Evolutionary conservation across 2,113 vertebrate genomes (phyloP), one percentile per base, ranked within the genome.

Genomic region (Ptilorrhoa leucosticta): DNA sequence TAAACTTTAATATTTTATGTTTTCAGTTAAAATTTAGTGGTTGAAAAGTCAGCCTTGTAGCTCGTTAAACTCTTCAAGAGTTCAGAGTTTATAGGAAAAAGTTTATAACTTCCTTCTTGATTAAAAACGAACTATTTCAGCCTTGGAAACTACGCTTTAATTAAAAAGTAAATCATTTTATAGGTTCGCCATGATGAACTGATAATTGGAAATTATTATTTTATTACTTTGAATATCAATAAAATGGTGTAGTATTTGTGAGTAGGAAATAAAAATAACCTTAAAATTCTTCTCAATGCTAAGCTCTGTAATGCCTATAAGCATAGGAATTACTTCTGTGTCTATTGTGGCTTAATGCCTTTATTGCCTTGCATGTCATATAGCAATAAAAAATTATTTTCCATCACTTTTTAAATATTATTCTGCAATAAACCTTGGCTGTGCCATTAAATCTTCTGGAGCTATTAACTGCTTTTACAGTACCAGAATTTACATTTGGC

Each of bases 131-230:
- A 69, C 68, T 94, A 81, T 96, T 96, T 93, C 68, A 83, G 37
- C 42, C 53, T 90, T 92, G 91, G 83, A 94, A 97, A 75, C 66
- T 66, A 35, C 51, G 96, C 23, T 30, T 84, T 97, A 97, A 97
- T 97, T 97, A 96, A 92, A 94, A 97, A 95, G 61, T 83, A 92
- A 88, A 88, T 88, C 10, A 66, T 64, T 37, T 63, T 90, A 92
- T 93, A 93, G 91, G 70, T 88, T 94, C 69, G 64, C 39, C 31
- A 51, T 66, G 88, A 97, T 97, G 83, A 96, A 95, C 7, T 76
- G 88, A 72, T 98, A 93, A 94, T 93, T 91, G 51, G 86, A 96
- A 96, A 90, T 96, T 86, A 89, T 70, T 51, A 92, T 95, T 97
- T 93, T 94, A 97, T 97, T 97, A 70, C 35, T 35, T 87, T 97